A percentile compares a stretch with the other conserved stretches of the same genome.
These are phyloP conservation scores for Catocala fraxini DNA, from an alignment of 2,888 invertebrate genomes.

Conservation along the genomic window DNA sequence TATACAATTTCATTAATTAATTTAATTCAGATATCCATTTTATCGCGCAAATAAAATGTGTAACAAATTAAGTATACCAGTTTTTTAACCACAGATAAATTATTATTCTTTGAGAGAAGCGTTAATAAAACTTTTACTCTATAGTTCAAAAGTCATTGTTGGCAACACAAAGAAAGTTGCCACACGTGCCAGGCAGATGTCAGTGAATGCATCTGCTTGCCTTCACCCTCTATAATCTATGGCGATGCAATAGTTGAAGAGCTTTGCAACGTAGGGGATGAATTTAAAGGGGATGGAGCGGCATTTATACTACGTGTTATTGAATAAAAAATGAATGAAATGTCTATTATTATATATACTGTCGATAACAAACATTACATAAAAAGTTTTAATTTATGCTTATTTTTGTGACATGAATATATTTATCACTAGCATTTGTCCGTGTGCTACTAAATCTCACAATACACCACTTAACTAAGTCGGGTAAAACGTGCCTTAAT, in stretches of 20 bases:
- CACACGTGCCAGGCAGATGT: constrained; percentile 82
- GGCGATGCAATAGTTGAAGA: constrained; percentile 33
- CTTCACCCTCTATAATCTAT: constrained; percentile 34
- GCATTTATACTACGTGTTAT: constrained; percentile 20
- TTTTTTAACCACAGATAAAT: neutral
- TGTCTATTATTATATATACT: too few species aligned
- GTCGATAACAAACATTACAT: too few species aligned
- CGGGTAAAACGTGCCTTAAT: too few species aligned
- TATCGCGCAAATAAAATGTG: constrained; percentile 2
- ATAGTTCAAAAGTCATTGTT: constrained; percentile 11
- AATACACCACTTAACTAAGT: too few species aligned
- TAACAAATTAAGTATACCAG: neutral
- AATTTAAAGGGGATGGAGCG: constrained; percentile 20
- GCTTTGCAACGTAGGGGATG: constrained; percentile 24
- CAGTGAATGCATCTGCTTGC: constrained; percentile 62
- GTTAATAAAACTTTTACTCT: neutral
- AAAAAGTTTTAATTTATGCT: too few species aligned
- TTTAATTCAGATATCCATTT: neutral
- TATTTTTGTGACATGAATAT: too few species aligned
- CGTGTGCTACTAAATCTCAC: too few species aligned
- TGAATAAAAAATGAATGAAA: constrained; percentile 9
- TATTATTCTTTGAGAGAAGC: neutral
- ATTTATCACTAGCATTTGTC: too few species aligned
- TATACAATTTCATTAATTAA: too few species aligned
- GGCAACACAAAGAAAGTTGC: constrained; percentile 17